Evolutionary conservation across 2,888 invertebrate genomes (phyloP).

Genomic region (Acrobasis repandana): DNA sequence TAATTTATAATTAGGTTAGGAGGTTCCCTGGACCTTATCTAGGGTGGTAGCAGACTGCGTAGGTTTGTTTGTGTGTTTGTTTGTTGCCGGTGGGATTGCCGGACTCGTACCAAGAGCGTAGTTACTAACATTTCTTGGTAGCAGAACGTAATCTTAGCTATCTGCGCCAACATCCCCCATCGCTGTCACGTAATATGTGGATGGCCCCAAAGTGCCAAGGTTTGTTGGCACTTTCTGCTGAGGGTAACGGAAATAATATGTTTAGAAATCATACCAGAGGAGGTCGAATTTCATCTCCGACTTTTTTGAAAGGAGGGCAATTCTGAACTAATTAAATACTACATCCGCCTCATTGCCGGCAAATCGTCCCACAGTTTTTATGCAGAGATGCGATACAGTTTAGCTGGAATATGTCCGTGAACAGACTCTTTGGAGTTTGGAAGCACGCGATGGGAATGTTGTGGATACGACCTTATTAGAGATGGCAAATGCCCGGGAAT

Average conservation of each 20-base stretch:
- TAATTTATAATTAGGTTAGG: too few relatives aligned
- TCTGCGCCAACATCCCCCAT: too few relatives aligned
- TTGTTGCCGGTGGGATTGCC: too few relatives aligned
- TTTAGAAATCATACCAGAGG: conserved; percentile 18
- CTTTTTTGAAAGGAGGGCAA: conserved; percentile 57
- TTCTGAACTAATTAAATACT: conserved; percentile 72
- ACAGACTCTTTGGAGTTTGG: conserved; percentile 33
- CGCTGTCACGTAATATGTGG: too few relatives aligned
- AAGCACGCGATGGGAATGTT: conserved; percentile 31
- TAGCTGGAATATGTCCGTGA: conserved; percentile 51
- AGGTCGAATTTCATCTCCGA: conserved; percentile 13
- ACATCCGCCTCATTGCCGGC: conserved; percentile 78
- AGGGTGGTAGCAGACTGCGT: too few relatives aligned
- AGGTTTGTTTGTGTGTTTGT: too few relatives aligned
- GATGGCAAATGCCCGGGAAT: too few relatives aligned
- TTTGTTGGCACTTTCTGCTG: neutral
- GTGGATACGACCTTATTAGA: conserved; percentile 38
- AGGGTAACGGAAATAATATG: conserved; percentile 20
- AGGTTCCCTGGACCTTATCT: too few relatives aligned
- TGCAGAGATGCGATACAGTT: conserved; percentile 66
- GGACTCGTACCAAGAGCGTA: too few relatives aligned
- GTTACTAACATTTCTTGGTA: too few relatives aligned
- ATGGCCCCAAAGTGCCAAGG: neutral
- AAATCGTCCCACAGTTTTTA: conserved; percentile 58
- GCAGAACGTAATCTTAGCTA: too few relatives aligned